Evolutionary conservation across 92 coral and sea anemone genomes (phyloP).

Genomic region (Micromussa lordhowensis): DNA sequence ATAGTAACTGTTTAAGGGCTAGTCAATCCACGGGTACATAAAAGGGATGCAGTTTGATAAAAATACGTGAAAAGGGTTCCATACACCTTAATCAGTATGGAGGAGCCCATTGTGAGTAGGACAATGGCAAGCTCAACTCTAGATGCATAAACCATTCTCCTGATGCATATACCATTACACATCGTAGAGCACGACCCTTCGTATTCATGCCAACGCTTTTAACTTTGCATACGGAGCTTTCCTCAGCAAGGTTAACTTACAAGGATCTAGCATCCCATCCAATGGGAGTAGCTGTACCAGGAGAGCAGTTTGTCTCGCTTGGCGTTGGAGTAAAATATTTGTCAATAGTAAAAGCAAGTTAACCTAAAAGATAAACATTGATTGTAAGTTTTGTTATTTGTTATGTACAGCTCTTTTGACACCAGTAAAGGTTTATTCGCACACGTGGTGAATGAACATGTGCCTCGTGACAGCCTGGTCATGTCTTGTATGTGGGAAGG

Average conservation of each 20-base stretch:
- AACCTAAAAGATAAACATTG: background rate
- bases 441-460: conserved; percentile 90
- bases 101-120: too few relatives aligned
- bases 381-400: background rate
- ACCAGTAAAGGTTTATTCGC: conserved; percentile 81
- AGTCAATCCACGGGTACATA: too few relatives aligned
- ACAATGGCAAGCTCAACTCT: too few relatives aligned
- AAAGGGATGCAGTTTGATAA: too few relatives aligned
- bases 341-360: background rate
- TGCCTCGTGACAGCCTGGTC: conserved; percentile 83
- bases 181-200: too few relatives aligned
- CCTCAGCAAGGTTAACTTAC: background rate
- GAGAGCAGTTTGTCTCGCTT: background rate
- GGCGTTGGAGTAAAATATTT: background rate
- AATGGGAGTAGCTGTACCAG: background rate
- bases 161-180: too few relatives aligned
- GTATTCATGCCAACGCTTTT: too few relatives aligned
- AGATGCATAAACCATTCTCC: too few relatives aligned
- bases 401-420: conserved; percentile 77
- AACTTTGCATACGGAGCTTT: too few relatives aligned
- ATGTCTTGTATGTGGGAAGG: conserved; percentile 99
- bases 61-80: too few relatives aligned
- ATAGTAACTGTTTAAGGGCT: too few relatives aligned
- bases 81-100: too few relatives aligned
- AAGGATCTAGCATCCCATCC: background rate